phyloP scores from a whole-genome alignment of 64 coral and sea anemone species.

The Stylophora pistillata region DNA sequence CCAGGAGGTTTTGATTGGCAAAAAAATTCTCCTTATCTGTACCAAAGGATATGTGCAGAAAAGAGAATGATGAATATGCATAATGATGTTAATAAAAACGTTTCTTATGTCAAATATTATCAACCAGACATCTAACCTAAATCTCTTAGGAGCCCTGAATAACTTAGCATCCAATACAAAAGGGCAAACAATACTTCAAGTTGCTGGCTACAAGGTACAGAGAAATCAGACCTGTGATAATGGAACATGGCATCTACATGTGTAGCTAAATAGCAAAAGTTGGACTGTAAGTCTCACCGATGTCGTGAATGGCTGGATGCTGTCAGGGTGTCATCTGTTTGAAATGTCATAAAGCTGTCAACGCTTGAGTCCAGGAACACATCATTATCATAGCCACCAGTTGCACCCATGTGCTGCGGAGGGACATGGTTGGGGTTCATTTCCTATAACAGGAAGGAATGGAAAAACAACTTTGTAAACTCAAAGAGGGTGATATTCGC shows the following conservation, averaged over 20 bases:
- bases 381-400: slow-evolving; percentile 87
- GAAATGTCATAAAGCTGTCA: slow-evolving; percentile 75
- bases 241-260: no score
- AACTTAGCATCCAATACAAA: no score
- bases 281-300: background rate
- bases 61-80: no score
- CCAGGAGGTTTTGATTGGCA: no score
- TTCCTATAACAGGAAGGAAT: slow-evolving; percentile 24
- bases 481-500: background rate
- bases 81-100: no score
- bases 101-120: no score
- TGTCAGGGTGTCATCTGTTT: slow-evolving; percentile 63
- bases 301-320: slow-evolving; percentile 39
- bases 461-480: background rate
- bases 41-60: no score
- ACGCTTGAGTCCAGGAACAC: slow-evolving; percentile 70
- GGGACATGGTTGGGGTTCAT: slow-evolving; percentile 52
- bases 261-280: background rate
- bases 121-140: background rate
- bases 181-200: no score
- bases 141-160: background rate
- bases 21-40: no score
- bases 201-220: no score
- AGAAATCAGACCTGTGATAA: no score
- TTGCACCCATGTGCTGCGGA: slow-evolving; percentile 56